These are phyloP conservation scores for Chrysochloris asiatica DNA, from an alignment of 2,113 vertebrate species.

Conservation along the genomic window DNA sequence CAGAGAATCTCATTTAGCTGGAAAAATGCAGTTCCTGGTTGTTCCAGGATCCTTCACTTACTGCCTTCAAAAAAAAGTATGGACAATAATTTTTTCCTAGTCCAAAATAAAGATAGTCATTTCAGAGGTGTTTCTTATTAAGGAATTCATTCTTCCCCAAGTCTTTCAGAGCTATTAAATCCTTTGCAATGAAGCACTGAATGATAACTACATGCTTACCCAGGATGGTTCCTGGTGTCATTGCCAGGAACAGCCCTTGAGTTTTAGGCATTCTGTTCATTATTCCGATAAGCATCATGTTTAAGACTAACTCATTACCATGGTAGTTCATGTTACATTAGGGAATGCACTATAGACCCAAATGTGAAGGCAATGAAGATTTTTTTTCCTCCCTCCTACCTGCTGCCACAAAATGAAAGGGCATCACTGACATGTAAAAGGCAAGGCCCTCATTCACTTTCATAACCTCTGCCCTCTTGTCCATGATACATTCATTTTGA, in stretches of 20 bases:
- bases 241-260: background rate
- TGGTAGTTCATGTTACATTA: conserved; percentile 65
- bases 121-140: conserved; percentile 22
- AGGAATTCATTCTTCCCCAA: background rate
- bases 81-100: conserved; percentile 25
- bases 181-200: conserved; percentile 1
- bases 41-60: background rate
- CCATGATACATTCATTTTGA: background rate
- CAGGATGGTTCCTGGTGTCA: conserved; percentile 18
- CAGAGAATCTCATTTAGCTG: background rate
- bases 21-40: background rate
- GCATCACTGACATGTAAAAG: conserved; percentile 36
- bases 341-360: background rate
- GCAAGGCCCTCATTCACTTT: conserved; percentile 49
- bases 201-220: background rate
- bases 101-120: conserved; percentile 43
- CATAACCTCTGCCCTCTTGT: conserved; percentile 58
- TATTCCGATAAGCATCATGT: conserved; percentile 35
- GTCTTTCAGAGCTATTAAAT: conserved; percentile 13
- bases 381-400: conserved; percentile 16
- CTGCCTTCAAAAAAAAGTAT: background rate
- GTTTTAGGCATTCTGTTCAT: conserved; percentile 43
- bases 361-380: conserved; percentile 54
- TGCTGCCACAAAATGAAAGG: conserved; percentile 23
- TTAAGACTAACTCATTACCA: conserved; percentile 58